Base-by-base conservation (phyloP, 2,888 invertebrate genomes). In the Altica lythri region DNA sequence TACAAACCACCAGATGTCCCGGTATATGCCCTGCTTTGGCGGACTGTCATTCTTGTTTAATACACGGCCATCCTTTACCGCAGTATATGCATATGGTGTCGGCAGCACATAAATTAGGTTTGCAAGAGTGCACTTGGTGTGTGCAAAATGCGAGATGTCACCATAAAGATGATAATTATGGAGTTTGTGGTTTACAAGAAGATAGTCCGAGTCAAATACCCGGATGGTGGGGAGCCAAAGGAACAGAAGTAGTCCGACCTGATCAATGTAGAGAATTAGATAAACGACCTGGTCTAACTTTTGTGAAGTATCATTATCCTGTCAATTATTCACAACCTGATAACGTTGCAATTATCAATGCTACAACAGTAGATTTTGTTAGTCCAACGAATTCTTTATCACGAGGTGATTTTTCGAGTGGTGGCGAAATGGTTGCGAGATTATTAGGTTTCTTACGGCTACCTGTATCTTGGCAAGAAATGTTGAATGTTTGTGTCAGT, bases 61-160 rank as follows among this genome's bases (percentile, higher is more conserved):
- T 92, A 52, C 90, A 92, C 66, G 88, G 89, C 14, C 86, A 81
- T 63, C 77, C 83, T n/a, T 77, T 81, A 9, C 62, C 63, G n/a
- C 62, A 59, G 10, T 60, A 61, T 14, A 64, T 62, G 40, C 62
- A 68, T 0, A 69, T 82, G 48, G 78, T 80, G 1, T 86, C 86
- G 1, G 88, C 90, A 38, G 89, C 90, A 45, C 86, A 86, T 62
- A 89, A 90, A 69, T 75, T 91, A 47, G 56, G 61, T 14, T 77
- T 91, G 2, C 87, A 88, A 46, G 89, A 90, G 64, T 93, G 92
- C 70, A 88, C 88, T 32, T 95, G 95, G 95, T 95, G 95, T 73
- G 94, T 95, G 1, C 93, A 95, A 72, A 92, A 92, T 70, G 92
- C 92, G 0, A 81, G 89, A 32, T 95, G 95, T 71, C 93, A 94